phyloP scores from a whole-genome alignment of 2,888 invertebrate genomes.

The Taenaris catops region DNA sequence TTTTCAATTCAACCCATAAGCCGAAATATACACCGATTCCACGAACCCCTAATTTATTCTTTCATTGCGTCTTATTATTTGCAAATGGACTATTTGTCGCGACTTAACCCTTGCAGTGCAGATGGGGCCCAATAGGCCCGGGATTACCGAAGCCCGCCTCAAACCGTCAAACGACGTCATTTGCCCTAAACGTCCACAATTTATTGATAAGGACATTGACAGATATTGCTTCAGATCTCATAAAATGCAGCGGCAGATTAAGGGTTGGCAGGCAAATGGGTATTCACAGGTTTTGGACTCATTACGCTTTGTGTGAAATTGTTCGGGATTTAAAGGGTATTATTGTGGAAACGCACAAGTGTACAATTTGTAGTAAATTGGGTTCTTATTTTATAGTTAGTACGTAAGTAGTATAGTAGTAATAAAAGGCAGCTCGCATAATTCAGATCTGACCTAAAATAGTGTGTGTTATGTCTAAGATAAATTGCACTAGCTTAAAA shows the following conservation, averaged over 20 bases:
- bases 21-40: slow-evolving; percentile 27
- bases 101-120: slow-evolving; percentile 75
- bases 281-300: slow-evolving; percentile 51
- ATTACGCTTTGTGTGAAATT: slow-evolving; percentile 53
- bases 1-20: slow-evolving; percentile 15
- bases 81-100: slow-evolving; percentile 79
- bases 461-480: too few relatives aligned
- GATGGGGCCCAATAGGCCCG: slow-evolving; percentile 68
- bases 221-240: slow-evolving; percentile 71
- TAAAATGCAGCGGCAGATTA: slow-evolving; percentile 75
- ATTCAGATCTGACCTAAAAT: too few relatives aligned
- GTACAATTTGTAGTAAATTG: slow-evolving; percentile 17
- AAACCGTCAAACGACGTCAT: slow-evolving; percentile 74
- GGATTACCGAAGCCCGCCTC: slow-evolving; percentile 65
- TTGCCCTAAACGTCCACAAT: slow-evolving; percentile 68
- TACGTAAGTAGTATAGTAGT: too few relatives aligned
- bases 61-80: slow-evolving; percentile 79
- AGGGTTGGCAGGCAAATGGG: slow-evolving; percentile 73
- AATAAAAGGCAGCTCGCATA: too few relatives aligned
- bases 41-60: slow-evolving; percentile 71
- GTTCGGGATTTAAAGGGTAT: slow-evolving; percentile 41
- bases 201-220: slow-evolving; percentile 79
- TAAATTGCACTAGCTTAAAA: too few relatives aligned
- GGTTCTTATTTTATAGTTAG: too few relatives aligned
- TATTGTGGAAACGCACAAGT: slow-evolving; percentile 41